phyloP scores from a whole-genome alignment of 2,888 invertebrate genomes.

The Meteorus colon region DNA sequence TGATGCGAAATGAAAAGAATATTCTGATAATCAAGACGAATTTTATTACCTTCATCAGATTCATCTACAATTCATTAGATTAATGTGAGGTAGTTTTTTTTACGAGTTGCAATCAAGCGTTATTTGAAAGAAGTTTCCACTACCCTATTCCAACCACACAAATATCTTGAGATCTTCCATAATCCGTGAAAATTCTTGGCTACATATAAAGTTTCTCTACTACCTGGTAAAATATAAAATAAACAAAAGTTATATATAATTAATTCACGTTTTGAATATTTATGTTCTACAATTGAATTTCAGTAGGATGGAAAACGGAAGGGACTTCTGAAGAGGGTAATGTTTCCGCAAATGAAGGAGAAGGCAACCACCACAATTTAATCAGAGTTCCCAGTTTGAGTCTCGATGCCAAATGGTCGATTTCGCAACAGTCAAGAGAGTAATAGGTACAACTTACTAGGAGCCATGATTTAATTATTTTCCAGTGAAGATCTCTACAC shows the following conservation, averaged over 20 bases:
- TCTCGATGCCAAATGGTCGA: slow-evolving; percentile 25
- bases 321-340: background rate
- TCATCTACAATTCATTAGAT: too few species aligned
- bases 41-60: too few species aligned
- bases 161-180: background rate
- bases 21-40: too few species aligned
- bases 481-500: slow-evolving; percentile 21
- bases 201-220: background rate
- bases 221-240: background rate
- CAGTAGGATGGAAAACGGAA: background rate
- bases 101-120: too few species aligned
- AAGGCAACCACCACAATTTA: slow-evolving; percentile 20
- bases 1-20: too few species aligned
- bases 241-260: background rate
- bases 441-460: slow-evolving; percentile 30
- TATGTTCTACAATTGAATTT: slow-evolving; percentile 12
- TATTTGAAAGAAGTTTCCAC: too few species aligned
- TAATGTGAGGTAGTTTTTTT: too few species aligned
- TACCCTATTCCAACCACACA: too few species aligned
- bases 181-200: background rate
- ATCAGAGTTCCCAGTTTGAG: slow-evolving; percentile 32
- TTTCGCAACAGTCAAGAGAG: slow-evolving; percentile 10
- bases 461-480: slow-evolving; percentile 49
- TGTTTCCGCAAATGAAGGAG: background rate
- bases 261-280: slow-evolving; percentile 22